Evolutionary conservation across 1,140 invertebrate genomes (phyloP).

Genomic region (Drosophila fuyamai): DNA sequence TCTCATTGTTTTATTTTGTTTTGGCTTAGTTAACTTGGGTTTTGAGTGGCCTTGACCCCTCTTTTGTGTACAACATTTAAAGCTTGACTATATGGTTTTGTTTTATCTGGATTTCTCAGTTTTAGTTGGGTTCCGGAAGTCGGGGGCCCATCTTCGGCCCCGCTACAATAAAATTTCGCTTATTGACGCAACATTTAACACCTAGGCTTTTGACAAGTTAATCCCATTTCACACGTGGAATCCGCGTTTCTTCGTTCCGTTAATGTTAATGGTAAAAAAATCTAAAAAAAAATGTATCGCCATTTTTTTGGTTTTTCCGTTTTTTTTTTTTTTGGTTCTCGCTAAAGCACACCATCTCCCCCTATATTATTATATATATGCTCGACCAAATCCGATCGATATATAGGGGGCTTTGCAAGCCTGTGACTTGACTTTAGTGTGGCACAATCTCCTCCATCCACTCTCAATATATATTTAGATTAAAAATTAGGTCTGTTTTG

Average conservation of each 20-base stretch:
- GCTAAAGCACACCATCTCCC: conserved; percentile 8
- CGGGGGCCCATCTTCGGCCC: conserved; percentile 24
- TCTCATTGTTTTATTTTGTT: conserved; percentile 26
- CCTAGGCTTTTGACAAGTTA: conserved; percentile 37
- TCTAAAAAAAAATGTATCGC: conserved; percentile 62
- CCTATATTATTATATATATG: conserved; percentile 1
- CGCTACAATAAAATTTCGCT: conserved; percentile 60
- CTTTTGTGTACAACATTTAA: conserved; percentile 74
- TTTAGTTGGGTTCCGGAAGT: conserved; percentile 17
- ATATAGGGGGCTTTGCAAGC: conserved; percentile 2
- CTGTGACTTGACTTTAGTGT: conserved; percentile 31
- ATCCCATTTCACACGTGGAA: conserved; percentile 5
- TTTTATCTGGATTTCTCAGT: conserved; percentile 22
- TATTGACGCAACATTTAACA: conserved; percentile 76
- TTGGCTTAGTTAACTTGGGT: conserved; percentile 41
- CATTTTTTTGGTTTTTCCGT: conserved; percentile 1
- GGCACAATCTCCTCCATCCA: conserved; percentile 6
- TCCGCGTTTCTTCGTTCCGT: conserved; percentile 1
- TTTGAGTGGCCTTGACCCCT: conserved; percentile 9
- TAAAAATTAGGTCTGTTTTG: conserved; percentile 32
- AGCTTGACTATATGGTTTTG: conserved; percentile 68
- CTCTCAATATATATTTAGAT: conserved; percentile 19
- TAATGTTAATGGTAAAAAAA: conserved; percentile 76
- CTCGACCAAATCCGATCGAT: background rate
- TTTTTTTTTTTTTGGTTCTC: conserved; percentile 19